Percentiles rank a stretch among this genome's conserved stretches.
Conservation (phyloP, 2,113 vertebrate species). For the Chrysemys picta region DNA sequence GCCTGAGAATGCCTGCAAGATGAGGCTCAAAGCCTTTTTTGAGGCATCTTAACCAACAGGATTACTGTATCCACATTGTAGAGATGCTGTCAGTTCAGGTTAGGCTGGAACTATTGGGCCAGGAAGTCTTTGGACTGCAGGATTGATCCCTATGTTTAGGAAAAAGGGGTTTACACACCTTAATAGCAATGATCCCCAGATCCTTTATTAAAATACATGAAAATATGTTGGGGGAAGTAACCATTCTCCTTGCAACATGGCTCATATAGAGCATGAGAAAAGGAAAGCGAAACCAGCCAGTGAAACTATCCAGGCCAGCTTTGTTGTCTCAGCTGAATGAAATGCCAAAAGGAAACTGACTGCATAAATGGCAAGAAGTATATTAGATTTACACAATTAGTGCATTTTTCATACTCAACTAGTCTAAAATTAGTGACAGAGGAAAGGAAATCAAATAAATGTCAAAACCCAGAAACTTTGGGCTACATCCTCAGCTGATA, state of each 20-base stretch:
- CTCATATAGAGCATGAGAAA: background rate
- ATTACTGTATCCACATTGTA: background rate
- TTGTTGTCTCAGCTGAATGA: background rate
- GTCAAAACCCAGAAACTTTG: background rate
- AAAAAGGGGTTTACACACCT: background rate
- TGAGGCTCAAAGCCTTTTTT: background rate
- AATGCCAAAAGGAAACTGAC: fast-evolving
- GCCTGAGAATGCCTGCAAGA: background rate
- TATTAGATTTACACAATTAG: background rate
- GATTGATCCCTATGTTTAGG: background rate
- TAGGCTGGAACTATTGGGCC: background rate
- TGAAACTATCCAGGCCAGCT: background rate
- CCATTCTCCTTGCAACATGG: background rate
- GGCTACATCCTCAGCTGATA: background rate
- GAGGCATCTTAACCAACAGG: background rate
- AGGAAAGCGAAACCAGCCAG: background rate
- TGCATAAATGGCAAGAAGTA: too few relatives aligned
- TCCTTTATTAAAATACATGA: background rate
- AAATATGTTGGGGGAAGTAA: background rate
- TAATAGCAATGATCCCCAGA: fast-evolving
- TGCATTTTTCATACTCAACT: background rate
- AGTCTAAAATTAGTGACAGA: background rate
- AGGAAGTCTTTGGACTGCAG: background rate
- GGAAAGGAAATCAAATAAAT: background rate
- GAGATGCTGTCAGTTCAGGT: background rate